Base-by-base conservation (phyloP, 2,113 vertebrate species). In the Catharus minimus region DNA sequence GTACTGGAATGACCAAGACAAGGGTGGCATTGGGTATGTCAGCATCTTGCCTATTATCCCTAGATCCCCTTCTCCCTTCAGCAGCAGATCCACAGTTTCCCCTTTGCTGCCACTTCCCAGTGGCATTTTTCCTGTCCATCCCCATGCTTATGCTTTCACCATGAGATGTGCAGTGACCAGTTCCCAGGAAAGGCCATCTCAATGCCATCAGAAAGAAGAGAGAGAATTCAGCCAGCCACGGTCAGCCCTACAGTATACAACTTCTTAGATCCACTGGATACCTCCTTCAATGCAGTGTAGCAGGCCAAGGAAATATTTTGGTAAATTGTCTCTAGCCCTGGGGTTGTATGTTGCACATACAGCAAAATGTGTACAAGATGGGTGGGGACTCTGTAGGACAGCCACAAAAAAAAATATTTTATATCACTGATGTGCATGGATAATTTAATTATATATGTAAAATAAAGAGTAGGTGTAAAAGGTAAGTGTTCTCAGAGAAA, bases 201-300 rank as follows among this genome's bases (percentile, higher is more conserved):
- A 2, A 4, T 64, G 17, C 5, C 16, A 13, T 3, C 1, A 0
- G 47, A 41, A 80, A 69, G 44, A 73, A 47, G 16, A 64, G 49
- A 74, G 12, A 1, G 6, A 92, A 53, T 82, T 71, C 61, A 74
- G 27, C 18, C 12, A 52, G 50, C 10, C 50, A 65, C 1, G 0
- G 24, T 5, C 43, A 61, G 27, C 16, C 4, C 39, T 60, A 36
- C n/a, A 73, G 41, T 13, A 62, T 7, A 32, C 19, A 71, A 2
- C 10, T 79, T 67, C 33, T 56, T 44, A 55, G 32, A 72, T 58
- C 53, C 15, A 32, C 47, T 2, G 3, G 23, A 62, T 64, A 6
- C n/a, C 12, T 75, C 38, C 44, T 62, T 53, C 56, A 58, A 9
- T 0, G 3, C 0, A 1, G 15, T 43, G 30, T n/a, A 14, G 9